phyloP scores from a whole-genome alignment of 2,113 vertebrate genomes.

The Mobula birostris region DNA sequence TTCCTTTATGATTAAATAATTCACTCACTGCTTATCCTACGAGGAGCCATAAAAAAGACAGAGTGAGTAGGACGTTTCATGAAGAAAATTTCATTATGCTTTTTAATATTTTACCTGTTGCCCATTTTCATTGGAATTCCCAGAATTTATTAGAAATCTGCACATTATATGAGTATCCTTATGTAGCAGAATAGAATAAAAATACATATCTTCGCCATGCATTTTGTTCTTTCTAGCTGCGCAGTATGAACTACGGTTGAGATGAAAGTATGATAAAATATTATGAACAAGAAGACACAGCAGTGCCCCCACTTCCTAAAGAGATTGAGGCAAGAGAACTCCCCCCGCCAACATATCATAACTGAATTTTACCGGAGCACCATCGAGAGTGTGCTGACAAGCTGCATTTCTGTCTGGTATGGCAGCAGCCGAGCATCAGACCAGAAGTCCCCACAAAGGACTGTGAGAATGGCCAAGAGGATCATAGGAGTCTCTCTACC shows the following conservation, averaged over 20 bases:
- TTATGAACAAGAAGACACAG: background rate
- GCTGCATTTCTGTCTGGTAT: no score
- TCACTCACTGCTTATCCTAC: slow-evolving; percentile 47
- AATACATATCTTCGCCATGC: background rate
- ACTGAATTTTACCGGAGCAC: no score
- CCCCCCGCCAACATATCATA: no score
- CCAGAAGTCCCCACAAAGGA: no score
- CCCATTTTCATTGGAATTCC: background rate
- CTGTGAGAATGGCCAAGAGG: no score
- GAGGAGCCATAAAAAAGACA: background rate
- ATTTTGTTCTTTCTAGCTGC: background rate
- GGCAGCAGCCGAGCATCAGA: no score
- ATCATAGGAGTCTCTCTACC: no score
- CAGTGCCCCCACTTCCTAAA: no score
- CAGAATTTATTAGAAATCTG: background rate
- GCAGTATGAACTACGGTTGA: background rate
- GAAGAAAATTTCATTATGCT: slow-evolving; percentile 4
- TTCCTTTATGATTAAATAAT: slow-evolving; percentile 49
- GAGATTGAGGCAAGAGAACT: no score
- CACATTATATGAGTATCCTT: background rate
- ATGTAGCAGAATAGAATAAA: background rate
- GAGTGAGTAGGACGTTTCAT: background rate
- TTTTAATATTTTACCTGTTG: slow-evolving; percentile 15
- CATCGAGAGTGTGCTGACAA: no score
- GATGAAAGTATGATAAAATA: background rate